A percentile compares a stretch with the other conserved stretches of the same genome.
Evolutionary conservation across 2,888 invertebrate genomes (phyloP).

Genomic region (Drosophila putrida): DNA sequence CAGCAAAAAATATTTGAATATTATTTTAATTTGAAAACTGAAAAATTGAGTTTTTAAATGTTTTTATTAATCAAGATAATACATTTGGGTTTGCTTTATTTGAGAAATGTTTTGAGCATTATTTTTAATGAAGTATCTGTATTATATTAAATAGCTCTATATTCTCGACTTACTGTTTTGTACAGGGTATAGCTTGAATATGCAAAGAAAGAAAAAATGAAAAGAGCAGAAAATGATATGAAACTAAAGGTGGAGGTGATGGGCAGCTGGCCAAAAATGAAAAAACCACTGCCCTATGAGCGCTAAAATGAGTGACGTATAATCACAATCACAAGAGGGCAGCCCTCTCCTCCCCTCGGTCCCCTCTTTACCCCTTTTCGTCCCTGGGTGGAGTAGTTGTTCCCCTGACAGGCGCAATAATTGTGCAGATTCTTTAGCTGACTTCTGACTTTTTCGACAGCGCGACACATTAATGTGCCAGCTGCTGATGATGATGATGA

Average conservation of each 20-base stretch:
- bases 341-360: too few relatives aligned
- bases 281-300: constrained; percentile 48
- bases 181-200: constrained; percentile 14
- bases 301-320: constrained; percentile 74
- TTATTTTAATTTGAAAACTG: too few relatives aligned
- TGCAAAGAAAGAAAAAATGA: not conserved
- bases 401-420: constrained; percentile 67
- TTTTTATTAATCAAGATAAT: too few relatives aligned
- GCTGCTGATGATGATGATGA: constrained; percentile 24
- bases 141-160: not conserved
- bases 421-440: constrained; percentile 65
- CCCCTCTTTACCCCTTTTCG: not conserved
- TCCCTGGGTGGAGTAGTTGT: constrained; percentile 8
- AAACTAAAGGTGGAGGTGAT: constrained; percentile 27
- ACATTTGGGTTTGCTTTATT: not conserved
- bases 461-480: constrained; percentile 73
- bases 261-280: constrained; percentile 53
- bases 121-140: not conserved
- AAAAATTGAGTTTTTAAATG: too few relatives aligned
- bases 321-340: constrained; percentile 18
- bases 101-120: not conserved
- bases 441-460: constrained; percentile 25
- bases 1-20: too few relatives aligned
- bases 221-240: not conserved
- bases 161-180: not conserved